These are phyloP conservation scores for Cossypha heuglini DNA, from an alignment of 2,797 vertebrate species.

Conservation along the genomic window DNA sequence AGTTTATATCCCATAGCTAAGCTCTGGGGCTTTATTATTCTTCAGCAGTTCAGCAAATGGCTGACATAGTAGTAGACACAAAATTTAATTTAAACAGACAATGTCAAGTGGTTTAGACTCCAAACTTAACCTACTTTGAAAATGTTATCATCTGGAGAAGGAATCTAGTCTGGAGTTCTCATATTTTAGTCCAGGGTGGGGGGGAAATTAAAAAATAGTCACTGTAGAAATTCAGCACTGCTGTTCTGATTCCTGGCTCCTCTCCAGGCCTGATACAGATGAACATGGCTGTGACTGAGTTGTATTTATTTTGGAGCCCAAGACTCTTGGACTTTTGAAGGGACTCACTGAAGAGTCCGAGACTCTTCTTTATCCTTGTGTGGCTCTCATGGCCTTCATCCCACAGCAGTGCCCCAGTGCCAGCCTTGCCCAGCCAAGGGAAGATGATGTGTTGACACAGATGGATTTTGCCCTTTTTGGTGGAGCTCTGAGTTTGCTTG, in stretches of 20 bases:
- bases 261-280: background rate
- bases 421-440: background rate
- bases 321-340: background rate
- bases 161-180: background rate
- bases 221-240: background rate
- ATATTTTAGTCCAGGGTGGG: background rate
- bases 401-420: background rate
- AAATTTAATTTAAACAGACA: conserved; percentile 33
- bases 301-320: background rate
- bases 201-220: accelerated
- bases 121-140: conserved; percentile 33
- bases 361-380: background rate
- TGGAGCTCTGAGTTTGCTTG: conserved; percentile 2
- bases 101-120: conserved; percentile 24
- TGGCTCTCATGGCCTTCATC: background rate
- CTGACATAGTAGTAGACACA: background rate
- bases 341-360: background rate
- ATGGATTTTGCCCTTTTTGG: conserved; percentile 47
- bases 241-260: background rate
- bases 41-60: conserved; percentile 3
- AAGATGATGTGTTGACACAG: conserved; percentile 31
- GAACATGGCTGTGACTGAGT: background rate
- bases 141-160: background rate
- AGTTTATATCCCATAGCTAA: background rate
- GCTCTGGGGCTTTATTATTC: conserved; percentile 31